Conservation (phyloP, 2,888 invertebrate species). For the Tetragonula carbonaria region DNA sequence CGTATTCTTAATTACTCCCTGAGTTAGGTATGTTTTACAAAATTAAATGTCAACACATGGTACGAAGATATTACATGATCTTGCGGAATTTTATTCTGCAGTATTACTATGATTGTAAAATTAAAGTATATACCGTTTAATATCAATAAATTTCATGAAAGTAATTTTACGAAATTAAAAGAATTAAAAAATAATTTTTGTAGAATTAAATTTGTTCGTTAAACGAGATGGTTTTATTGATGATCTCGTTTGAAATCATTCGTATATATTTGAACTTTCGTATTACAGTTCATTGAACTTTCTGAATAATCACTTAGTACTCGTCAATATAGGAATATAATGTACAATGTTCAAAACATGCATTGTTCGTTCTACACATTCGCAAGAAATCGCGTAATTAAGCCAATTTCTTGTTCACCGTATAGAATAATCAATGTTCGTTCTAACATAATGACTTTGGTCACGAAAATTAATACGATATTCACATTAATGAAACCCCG, state of each 20-base stretch:
- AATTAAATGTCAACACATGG: neutral
- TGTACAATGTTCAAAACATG: constrained; percentile 4
- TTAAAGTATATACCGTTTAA: neutral
- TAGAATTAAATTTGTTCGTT: no score
- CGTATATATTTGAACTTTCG: neutral
- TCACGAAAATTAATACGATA: constrained; percentile 63
- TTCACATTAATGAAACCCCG: constrained; percentile 47
- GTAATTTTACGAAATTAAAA: no score
- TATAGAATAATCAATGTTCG: constrained; percentile 52
- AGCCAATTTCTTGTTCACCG: constrained; percentile 46
- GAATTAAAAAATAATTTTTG: no score
- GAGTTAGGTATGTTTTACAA: neutral
- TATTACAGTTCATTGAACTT: neutral
- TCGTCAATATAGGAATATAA: neutral
- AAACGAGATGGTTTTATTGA: no score
- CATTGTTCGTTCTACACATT: constrained; percentile 33
- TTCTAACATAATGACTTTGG: constrained; percentile 36
- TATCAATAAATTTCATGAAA: no score
- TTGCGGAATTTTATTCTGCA: neutral
- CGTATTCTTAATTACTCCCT: neutral
- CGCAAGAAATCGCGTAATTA: constrained; percentile 53
- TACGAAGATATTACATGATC: neutral
- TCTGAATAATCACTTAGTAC: neutral
- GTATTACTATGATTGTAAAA: neutral
- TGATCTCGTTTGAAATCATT: no score